These are phyloP conservation scores for Meandrusa payeni DNA, from an alignment of 2,888 invertebrate genomes.

Conservation along the genomic window DNA sequence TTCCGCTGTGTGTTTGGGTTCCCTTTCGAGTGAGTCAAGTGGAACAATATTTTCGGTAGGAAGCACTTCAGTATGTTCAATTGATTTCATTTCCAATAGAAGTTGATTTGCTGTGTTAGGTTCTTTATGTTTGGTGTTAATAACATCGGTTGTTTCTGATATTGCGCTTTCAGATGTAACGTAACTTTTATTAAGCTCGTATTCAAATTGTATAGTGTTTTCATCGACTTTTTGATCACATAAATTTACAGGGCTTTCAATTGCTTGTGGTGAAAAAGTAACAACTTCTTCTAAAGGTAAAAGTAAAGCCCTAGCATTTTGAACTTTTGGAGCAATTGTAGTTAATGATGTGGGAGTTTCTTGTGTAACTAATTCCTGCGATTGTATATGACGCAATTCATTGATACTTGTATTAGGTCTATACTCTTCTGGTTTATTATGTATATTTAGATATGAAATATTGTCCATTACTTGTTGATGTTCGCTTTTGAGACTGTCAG, in stretches of 20 bases:
- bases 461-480: constrained; percentile 41
- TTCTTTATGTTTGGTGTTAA: constrained; percentile 31
- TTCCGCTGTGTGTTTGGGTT: constrained; percentile 43
- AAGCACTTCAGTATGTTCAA: constrained; percentile 48
- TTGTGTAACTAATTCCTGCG: constrained; percentile 8
- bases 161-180: constrained; percentile 45
- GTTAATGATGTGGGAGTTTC: constrained; percentile 7
- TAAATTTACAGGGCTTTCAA: constrained; percentile 28
- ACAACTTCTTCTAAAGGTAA: constrained; percentile 14
- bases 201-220: constrained; percentile 36
- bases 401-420: constrained; percentile 3
- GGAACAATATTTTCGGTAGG: constrained; percentile 39
- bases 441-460: constrained; percentile 22
- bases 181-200: constrained; percentile 52
- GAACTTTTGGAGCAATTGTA: background rate
- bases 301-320: constrained; percentile 5
- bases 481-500: constrained; percentile 39
- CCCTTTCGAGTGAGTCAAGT: constrained; percentile 30
- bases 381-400: constrained; percentile 14
- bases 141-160: constrained; percentile 41
- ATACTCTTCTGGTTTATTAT: constrained; percentile 11
- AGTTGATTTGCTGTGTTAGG: constrained; percentile 40
- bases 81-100: constrained; percentile 45
- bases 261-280: constrained; percentile 6
- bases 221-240: constrained; percentile 30